A percentile compares a stretch with the other conserved stretches of the same genome.
phyloP scores from a whole-genome alignment of 2,888 invertebrate species.

The Netelia inedita region DNA sequence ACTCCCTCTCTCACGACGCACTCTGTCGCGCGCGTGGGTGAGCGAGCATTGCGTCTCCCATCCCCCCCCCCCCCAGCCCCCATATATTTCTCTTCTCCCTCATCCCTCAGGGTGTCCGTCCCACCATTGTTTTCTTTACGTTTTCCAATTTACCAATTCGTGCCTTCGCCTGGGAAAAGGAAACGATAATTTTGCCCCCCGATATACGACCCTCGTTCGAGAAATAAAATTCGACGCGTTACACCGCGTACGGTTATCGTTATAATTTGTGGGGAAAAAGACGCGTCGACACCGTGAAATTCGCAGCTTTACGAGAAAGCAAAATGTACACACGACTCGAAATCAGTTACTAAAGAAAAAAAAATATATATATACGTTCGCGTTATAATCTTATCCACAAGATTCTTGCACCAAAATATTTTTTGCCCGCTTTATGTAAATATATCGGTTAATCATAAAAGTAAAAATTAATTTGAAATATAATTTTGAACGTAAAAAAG shows the following conservation, averaged over 20 bases:
- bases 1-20: slow-evolving; percentile 17
- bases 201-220: background rate
- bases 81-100: slow-evolving; percentile 21
- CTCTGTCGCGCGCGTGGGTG: slow-evolving; percentile 11
- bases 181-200: slow-evolving; percentile 23
- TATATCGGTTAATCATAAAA: background rate
- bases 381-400: background rate
- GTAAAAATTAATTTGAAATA: too few species aligned
- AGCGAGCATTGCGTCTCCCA: background rate
- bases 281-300: background rate
- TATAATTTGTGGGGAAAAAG: background rate
- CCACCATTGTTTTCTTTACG: slow-evolving; percentile 39
- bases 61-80: slow-evolving; percentile 23
- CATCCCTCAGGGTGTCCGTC: background rate
- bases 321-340: background rate
- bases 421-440: background rate
- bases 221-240: slow-evolving; percentile 1
- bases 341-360: background rate
- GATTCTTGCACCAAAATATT: background rate
- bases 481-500: too few species aligned
- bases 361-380: background rate
- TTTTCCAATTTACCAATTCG: slow-evolving; percentile 41
- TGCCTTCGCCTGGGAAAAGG: slow-evolving; percentile 15
- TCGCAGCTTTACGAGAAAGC: background rate
- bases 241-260: background rate